Base-by-base conservation (phyloP, 1,140 invertebrate genomes). In the Brachionus manjavacas region DNA sequence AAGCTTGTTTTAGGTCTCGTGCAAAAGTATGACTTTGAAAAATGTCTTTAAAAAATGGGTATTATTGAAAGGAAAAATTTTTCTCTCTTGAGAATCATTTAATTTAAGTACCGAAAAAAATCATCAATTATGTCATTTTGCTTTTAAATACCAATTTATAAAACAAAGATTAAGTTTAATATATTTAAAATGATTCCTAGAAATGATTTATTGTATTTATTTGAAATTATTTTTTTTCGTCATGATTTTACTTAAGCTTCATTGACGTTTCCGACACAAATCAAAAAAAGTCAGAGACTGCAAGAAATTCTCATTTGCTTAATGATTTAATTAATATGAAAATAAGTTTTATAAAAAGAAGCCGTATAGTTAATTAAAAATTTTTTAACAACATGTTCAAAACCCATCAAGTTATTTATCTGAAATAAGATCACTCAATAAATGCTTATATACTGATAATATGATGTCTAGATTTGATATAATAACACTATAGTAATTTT, bases 291-390 rank as follows among this genome's bases (percentile, higher is more conserved):
- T 60, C n/a, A 60, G 16, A 60, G n/a, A n/a, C n/a, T n/a, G n/a
- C n/a, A n/a, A n/a, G 52, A 60, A 60, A 8, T 60, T 60, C 8
- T 60, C 52, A 41, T 41, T 41, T 39, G 12, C 9, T 39, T 41
- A 39, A 72, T 72, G 11, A 41, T 72, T 72, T 72, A 72, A 72
- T 72, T 72, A 72, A 72, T 72, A 72, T 72, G 31, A 41, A 72
- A 72, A 72, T 72, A 72, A 72, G 68, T 20, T 23, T 20, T 20
- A 16, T 23, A 20, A 23, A 23, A 60, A 20, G 20, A 60, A 60
- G 52, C 9, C 52, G 16, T 20, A 60, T 2, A 20, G 52, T 20
- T 60, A 23, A 60, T 60, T 23, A 60, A 60, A 60, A 60, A 4
- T 60, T 55, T 16, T 25, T 60, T 35, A 6, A 7, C 16, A 60